phyloP scores from a whole-genome alignment of 2,797 vertebrate species.

The Megaceryle alcyon region DNA sequence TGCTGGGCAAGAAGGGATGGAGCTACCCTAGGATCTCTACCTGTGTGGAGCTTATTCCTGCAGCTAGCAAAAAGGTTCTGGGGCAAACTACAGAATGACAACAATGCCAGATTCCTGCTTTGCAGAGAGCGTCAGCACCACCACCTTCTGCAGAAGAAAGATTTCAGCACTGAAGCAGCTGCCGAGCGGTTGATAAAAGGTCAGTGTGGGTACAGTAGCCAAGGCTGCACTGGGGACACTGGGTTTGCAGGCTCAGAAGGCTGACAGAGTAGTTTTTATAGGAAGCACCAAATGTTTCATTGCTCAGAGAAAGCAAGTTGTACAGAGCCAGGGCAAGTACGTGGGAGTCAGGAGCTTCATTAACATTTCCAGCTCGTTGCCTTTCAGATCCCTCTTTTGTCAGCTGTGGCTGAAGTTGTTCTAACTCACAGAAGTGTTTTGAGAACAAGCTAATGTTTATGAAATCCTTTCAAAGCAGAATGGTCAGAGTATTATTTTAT shows the following conservation, averaged over 20 bases:
- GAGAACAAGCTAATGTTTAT: neutral
- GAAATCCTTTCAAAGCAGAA: neutral
- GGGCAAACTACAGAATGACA: neutral
- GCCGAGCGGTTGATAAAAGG: neutral
- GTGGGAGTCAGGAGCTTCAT: neutral
- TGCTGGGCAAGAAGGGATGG: neutral
- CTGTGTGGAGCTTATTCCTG: neutral
- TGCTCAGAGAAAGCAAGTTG: neutral
- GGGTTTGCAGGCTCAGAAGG: neutral
- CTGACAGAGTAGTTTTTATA: neutral
- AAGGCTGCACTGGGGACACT: neutral
- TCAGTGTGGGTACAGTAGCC: neutral
- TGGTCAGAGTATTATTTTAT: neutral
- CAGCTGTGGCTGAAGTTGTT: neutral
- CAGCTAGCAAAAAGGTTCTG: neutral
- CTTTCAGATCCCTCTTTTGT: slow-evolving; percentile 21
- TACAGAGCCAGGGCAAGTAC: neutral
- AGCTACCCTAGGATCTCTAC: neutral
- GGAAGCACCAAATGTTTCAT: neutral
- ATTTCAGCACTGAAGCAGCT: neutral
- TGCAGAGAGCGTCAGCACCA: neutral
- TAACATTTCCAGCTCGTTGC: neutral
- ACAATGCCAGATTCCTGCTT: neutral
- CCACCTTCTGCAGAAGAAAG: neutral
- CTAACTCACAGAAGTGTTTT: neutral